Conservation (phyloP, 2,888 invertebrate species). For the Cyaniris semiargus region DNA sequence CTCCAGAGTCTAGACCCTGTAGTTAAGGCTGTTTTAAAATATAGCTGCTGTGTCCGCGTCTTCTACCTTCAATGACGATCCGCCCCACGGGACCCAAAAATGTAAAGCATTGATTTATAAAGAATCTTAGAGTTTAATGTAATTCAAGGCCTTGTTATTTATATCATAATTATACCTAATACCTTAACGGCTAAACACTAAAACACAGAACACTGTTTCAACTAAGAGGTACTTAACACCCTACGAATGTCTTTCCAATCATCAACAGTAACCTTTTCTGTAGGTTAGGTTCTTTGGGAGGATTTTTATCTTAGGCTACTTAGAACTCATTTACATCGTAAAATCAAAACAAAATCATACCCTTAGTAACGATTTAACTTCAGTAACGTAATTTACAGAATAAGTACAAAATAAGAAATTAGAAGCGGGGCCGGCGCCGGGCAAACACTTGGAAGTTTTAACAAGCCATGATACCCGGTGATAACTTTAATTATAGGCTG, state of each 20-base stretch:
- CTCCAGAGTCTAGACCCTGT: slow-evolving; percentile 1
- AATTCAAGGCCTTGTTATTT: no score
- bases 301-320: background rate
- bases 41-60: background rate
- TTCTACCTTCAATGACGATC: background rate
- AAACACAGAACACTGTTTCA: no score
- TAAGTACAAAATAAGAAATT: background rate
- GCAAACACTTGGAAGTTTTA: slow-evolving; percentile 15
- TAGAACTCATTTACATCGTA: no score
- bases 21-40: slow-evolving; percentile 1
- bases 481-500: slow-evolving; percentile 4
- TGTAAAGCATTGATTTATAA: background rate
- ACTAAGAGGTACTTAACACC: no score
- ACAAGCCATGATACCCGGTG: slow-evolving; percentile 16
- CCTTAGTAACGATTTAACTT: background rate
- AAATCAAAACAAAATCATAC: no score
- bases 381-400: background rate
- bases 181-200: no score
- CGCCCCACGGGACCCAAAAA: background rate
- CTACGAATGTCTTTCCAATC: no score
- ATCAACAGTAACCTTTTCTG: no score
- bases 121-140: no score
- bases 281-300: background rate
- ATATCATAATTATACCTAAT: no score
- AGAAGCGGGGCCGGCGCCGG: background rate